phyloP scores from a whole-genome alignment of 2,888 invertebrate genomes.

The Tetragonisca angustula region DNA sequence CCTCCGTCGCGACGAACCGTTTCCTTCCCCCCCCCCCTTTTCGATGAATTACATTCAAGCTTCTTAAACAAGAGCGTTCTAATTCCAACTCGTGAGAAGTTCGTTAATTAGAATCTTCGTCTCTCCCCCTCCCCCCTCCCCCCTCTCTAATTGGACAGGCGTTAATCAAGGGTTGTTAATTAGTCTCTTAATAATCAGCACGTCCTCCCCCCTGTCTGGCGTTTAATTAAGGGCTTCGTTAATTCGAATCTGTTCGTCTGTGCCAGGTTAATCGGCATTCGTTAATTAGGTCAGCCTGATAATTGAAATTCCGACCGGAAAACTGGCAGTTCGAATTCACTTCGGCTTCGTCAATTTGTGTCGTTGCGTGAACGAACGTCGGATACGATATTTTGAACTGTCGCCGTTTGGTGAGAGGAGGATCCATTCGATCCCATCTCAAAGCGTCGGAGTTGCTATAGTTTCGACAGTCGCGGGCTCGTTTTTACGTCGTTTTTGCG shows the following conservation, averaged over 20 bases:
- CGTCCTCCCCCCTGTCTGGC: not conserved
- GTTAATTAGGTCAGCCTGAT: not conserved
- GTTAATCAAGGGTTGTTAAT: slow-evolving; percentile 30
- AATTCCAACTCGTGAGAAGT: slow-evolving; percentile 14
- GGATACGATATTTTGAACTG: no score
- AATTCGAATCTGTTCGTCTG: not conserved
- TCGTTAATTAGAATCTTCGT: slow-evolving; percentile 12
- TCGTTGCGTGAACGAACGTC: no score
- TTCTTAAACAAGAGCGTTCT: not conserved
- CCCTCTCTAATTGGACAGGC: slow-evolving; percentile 22
- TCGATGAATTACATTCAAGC: not conserved
- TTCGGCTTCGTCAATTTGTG: not conserved
- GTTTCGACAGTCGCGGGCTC: no score
- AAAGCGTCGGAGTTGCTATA: no score
- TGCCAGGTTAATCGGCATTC: not conserved
- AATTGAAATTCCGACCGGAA: not conserved
- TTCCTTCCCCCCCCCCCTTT: no score
- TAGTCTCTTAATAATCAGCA: slow-evolving; percentile 33
- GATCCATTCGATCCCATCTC: no score
- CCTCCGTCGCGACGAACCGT: no score
- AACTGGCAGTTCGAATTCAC: not conserved
- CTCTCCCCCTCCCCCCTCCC: no score
- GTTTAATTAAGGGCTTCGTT: slow-evolving; percentile 21
- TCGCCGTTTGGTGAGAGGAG: no score
- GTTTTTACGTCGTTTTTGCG: no score